Conservation (phyloP, 2,888 invertebrate genomes). For the Xylota sylvarum region DNA sequence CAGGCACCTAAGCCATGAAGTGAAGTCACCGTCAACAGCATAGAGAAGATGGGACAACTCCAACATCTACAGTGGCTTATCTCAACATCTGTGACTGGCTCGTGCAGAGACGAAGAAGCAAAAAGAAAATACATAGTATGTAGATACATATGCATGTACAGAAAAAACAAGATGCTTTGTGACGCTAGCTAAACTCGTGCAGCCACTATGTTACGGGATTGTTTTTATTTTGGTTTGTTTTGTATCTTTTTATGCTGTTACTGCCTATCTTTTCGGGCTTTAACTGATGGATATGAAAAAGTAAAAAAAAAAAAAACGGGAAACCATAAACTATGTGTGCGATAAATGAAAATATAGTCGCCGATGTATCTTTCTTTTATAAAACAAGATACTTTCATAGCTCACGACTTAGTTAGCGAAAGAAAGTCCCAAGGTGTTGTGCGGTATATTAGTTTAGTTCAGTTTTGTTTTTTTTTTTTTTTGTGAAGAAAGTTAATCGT, state of each 20-base stretch:
- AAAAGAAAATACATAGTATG: not conserved
- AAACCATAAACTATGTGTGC: slow-evolving; percentile 59
- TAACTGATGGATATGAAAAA: slow-evolving; percentile 5
- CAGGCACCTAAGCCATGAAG: slow-evolving; percentile 34
- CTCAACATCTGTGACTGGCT: slow-evolving; percentile 61
- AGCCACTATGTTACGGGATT: slow-evolving; percentile 70
- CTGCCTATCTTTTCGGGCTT: slow-evolving; percentile 43
- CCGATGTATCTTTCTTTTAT: slow-evolving; percentile 78
- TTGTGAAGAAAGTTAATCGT: slow-evolving; percentile 45
- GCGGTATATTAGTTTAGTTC: slow-evolving; percentile 67
- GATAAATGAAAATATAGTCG: slow-evolving; percentile 57
- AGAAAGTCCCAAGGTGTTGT: slow-evolving; percentile 82
- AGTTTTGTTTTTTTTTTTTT: not conserved
- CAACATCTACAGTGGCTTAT: slow-evolving; percentile 34
- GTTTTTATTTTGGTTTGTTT: slow-evolving; percentile 53
- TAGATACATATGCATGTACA: too few species aligned
- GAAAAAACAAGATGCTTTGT: slow-evolving; percentile 67
- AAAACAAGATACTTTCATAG: slow-evolving; percentile 84
- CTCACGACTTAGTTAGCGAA: slow-evolving; percentile 83
- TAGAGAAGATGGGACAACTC: slow-evolving; percentile 63
- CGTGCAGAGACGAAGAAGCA: not conserved
- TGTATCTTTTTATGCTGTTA: slow-evolving; percentile 31
- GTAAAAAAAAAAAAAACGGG: slow-evolving; percentile 37
- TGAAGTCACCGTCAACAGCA: slow-evolving; percentile 24
- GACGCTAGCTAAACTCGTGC: slow-evolving; percentile 65